Conservation (phyloP, 53 echinoderm and acorn worm genomes). For the Actinopyga echinites region DNA sequence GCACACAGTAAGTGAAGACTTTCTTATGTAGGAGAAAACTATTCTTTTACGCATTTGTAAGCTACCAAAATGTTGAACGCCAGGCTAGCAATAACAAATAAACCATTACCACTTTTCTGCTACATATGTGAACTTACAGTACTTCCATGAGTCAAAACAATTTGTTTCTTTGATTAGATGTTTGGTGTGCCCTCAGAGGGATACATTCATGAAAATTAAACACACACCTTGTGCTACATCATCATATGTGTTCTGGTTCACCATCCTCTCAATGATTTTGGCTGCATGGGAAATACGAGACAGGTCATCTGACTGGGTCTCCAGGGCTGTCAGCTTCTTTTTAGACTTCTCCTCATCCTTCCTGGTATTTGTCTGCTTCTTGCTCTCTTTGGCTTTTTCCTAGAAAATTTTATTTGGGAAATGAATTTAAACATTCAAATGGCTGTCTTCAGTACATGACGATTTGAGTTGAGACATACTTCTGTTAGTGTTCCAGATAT, state of each 20-base stretch:
- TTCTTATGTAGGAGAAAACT: too few relatives aligned
- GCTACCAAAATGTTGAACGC: too few relatives aligned
- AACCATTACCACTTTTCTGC: too few relatives aligned
- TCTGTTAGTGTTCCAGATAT: background rate
- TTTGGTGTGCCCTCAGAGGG: too few relatives aligned
- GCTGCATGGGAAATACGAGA: slow-evolving; percentile 83
- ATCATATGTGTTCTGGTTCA: slow-evolving; percentile 98
- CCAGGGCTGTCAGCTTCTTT: slow-evolving; percentile 98
- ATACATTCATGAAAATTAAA: too few relatives aligned
- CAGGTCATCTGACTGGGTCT: slow-evolving; percentile 95
- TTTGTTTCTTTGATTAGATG: too few relatives aligned
- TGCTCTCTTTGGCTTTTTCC: slow-evolving; percentile 98
- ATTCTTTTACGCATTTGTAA: too few relatives aligned
- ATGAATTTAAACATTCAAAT: background rate
- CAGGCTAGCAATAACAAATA: too few relatives aligned
- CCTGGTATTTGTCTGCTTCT: slow-evolving; percentile 80
- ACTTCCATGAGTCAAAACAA: too few relatives aligned
- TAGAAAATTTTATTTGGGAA: slow-evolving; percentile 9
- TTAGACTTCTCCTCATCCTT: slow-evolving; percentile 93
- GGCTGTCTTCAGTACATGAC: background rate
- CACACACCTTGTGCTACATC: slow-evolving; percentile 91
- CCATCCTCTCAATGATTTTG: slow-evolving; percentile 98
- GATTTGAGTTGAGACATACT: background rate
- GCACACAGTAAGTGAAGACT: too few relatives aligned
- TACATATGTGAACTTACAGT: too few relatives aligned